These are phyloP conservation scores for Phylloscopus trochiloides DNA, from an alignment of 2,113 vertebrate genomes.

Conservation along the genomic window DNA sequence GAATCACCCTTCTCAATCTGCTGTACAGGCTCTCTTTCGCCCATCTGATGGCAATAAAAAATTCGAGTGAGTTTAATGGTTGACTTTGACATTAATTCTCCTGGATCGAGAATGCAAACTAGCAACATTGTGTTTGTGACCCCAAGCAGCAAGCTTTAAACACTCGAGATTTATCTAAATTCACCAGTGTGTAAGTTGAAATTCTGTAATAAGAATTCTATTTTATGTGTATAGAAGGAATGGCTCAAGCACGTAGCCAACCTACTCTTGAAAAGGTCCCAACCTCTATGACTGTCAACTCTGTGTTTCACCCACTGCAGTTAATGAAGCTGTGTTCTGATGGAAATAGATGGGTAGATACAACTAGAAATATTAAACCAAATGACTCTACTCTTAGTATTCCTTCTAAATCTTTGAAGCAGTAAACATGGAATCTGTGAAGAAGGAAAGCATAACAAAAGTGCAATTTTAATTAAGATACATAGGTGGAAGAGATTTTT, in stretches of 20 bases:
- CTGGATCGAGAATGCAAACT: neutral
- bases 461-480: neutral
- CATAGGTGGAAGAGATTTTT: neutral
- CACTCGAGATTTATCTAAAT: neutral
- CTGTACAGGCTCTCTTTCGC: neutral
- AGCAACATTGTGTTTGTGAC: neutral
- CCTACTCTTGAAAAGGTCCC: neutral
- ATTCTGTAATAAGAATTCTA: neutral
- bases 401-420: neutral
- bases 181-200: neutral
- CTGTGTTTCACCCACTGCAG: neutral
- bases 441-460: neutral
- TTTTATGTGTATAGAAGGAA: neutral
- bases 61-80: neutral
- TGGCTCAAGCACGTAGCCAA: neutral
- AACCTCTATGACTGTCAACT: neutral
- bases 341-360: neutral
- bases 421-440: neutral
- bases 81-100: neutral
- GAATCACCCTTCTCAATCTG: neutral
- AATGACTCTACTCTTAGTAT: neutral
- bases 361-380: neutral
- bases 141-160: neutral
- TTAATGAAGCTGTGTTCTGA: neutral
- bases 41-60: neutral